A percentile compares a stretch with the other conserved stretches of the same genome.
Conservation (phyloP, 2,888 invertebrate genomes). For the Xestia xanthographa region DNA sequence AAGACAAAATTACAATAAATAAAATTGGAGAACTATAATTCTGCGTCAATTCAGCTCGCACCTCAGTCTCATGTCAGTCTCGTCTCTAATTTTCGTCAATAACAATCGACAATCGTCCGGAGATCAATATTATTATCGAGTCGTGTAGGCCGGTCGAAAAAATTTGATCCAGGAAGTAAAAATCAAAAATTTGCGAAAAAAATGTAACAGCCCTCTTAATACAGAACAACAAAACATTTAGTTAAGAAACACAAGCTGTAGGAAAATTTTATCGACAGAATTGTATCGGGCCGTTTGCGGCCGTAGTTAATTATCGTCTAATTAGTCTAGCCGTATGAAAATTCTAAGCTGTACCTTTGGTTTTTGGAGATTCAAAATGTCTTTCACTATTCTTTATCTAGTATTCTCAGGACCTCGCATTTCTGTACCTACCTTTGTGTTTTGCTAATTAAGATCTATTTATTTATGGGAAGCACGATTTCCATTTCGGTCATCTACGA, state of each 20-base stretch:
- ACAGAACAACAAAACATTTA: neutral
- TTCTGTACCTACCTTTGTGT: neutral
- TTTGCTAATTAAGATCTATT: neutral
- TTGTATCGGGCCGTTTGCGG: neutral
- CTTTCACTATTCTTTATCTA: neutral
- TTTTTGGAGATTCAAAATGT: neutral
- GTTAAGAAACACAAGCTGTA: neutral
- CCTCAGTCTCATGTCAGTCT: too few relatives aligned
- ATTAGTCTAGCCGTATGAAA: neutral
- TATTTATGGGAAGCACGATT: neutral
- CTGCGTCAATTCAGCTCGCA: too few relatives aligned
- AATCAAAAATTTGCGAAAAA: too few relatives aligned
- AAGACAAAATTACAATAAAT: too few relatives aligned
- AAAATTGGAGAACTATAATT: too few relatives aligned
- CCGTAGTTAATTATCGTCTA: too few relatives aligned
- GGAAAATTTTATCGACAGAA: neutral
- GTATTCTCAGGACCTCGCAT: neutral
- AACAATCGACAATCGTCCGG: too few relatives aligned
- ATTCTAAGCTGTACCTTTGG: neutral
- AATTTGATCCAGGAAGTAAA: too few relatives aligned
- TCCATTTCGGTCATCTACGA: neutral
- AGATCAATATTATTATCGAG: too few relatives aligned
- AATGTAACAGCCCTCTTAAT: too few relatives aligned
- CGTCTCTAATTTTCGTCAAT: too few relatives aligned
- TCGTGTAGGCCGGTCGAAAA: too few relatives aligned